phyloP scores from a whole-genome alignment of 2,797 vertebrate species.

The Arremon brunneinucha region DNA sequence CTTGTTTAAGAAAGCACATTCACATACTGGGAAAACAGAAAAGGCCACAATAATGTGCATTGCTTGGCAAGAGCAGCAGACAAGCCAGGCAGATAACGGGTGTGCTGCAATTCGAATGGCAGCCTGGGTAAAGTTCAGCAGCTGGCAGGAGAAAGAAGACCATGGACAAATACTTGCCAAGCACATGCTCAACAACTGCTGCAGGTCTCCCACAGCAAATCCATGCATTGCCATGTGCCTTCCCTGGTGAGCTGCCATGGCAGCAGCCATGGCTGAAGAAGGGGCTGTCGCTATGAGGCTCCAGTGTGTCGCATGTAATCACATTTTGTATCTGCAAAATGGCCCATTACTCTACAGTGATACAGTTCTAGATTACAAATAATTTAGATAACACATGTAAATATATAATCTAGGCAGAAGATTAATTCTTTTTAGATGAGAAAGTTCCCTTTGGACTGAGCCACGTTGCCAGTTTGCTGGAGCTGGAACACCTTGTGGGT shows the following conservation, averaged over 20 bases:
- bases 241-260: fast-evolving
- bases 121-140: neutral
- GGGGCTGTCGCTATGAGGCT: neutral
- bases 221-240: fast-evolving
- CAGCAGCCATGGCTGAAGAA: neutral
- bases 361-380: neutral
- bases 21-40: neutral
- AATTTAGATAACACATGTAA: conserved; percentile 9
- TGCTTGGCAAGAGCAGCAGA: neutral
- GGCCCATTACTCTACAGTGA: neutral
- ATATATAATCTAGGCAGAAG: neutral
- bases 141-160: neutral
- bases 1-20: neutral
- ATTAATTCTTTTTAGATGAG: neutral
- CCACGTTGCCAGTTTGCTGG: neutral
- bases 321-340: neutral
- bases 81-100: neutral
- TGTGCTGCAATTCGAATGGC: neutral
- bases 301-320: fast-evolving
- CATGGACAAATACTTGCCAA: neutral
- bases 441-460: conserved; percentile 26
- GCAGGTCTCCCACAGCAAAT: neutral
- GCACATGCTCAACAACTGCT: neutral
- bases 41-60: neutral
- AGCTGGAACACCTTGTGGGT: neutral